These are phyloP conservation scores for Aphaenogaster floridana DNA, from an alignment of 1,140 invertebrate species.

Conservation along the genomic window DNA sequence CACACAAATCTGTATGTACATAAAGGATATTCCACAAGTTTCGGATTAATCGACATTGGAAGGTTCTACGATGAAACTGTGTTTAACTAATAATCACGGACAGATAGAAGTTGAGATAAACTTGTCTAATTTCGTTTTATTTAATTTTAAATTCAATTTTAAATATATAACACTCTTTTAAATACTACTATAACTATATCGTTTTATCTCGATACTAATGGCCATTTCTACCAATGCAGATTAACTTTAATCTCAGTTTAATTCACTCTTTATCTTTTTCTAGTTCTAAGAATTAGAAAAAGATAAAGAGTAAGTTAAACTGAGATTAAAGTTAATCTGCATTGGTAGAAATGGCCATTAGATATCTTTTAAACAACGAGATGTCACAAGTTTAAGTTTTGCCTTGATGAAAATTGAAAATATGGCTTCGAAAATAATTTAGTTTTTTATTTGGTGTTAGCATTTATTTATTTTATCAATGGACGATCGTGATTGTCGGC, in stretches of 20 bases:
- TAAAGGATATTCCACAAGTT: constrained; percentile 36
- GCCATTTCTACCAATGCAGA: no score
- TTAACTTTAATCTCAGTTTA: no score
- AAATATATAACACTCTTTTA: not conserved
- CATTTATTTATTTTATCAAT: not conserved
- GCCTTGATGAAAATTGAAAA: not conserved
- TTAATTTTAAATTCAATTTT: not conserved
- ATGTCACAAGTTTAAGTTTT: not conserved
- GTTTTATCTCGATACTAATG: not conserved
- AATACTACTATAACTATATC: not conserved
- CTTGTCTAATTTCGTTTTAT: not conserved
- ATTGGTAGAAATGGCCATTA: no score
- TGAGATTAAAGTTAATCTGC: no score
- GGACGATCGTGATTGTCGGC: not conserved
- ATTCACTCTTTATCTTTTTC: no score
- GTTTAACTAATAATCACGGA: not conserved
- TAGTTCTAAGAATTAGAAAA: no score
- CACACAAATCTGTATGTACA: constrained; percentile 21
- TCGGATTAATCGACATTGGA: constrained; percentile 16
- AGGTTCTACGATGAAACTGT: constrained; percentile 29
- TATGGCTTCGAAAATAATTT: not conserved
- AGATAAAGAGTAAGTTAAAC: no score
- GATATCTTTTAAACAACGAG: not conserved
- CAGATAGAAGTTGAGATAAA: not conserved
- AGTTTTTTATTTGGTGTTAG: not conserved